phyloP scores from a whole-genome alignment of 2,113 vertebrate genomes.

The Lycaon pictus region DNA sequence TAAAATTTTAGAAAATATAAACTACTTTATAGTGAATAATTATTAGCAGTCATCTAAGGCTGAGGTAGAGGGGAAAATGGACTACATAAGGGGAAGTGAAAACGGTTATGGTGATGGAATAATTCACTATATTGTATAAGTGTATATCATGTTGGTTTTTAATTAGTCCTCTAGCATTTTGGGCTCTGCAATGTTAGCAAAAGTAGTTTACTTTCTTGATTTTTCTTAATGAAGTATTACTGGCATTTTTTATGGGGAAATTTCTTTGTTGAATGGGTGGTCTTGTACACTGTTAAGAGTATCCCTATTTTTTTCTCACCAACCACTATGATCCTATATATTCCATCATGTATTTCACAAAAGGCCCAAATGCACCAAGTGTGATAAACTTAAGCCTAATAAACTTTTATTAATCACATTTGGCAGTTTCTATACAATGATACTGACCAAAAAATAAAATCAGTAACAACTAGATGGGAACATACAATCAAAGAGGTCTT shows the following conservation, averaged over 20 bases:
- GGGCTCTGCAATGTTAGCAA: background rate
- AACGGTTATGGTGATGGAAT: background rate
- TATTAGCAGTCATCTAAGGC: background rate
- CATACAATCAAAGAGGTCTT: background rate
- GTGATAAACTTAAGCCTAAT: background rate
- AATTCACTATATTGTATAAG: background rate
- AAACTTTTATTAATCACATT: background rate
- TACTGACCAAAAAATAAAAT: background rate
- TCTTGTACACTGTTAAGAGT: background rate
- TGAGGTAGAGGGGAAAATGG: background rate
- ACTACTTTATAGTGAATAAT: background rate
- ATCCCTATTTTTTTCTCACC: background rate
- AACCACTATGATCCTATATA: background rate
- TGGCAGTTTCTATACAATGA: background rate
- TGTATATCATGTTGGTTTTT: background rate
- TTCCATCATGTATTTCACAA: background rate
- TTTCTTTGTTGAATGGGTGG: background rate
- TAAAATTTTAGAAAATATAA: background rate
- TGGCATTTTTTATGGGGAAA: background rate
- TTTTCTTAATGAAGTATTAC: background rate
- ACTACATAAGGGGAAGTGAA: background rate
- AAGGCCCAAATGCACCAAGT: background rate
- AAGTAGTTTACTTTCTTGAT: background rate
- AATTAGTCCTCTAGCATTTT: background rate
- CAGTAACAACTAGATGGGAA: background rate